Evolutionary conservation across 1,140 invertebrate genomes (phyloP), one percentile per base, ranked within the genome.

Genomic region (Sipha flava): DNA sequence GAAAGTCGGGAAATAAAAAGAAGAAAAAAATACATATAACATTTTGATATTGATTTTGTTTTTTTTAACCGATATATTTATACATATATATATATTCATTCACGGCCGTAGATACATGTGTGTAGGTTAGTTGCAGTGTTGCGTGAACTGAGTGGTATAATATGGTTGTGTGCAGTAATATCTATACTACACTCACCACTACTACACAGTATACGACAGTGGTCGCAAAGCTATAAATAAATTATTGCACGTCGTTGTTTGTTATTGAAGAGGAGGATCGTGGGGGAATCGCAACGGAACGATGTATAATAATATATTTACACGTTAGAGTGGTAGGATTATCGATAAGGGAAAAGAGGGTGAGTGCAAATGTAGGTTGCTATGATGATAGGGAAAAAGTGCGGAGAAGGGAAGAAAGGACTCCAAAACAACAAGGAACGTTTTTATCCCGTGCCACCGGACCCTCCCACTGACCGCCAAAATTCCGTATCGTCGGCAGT

Each of bases 31-130:
- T n/a, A n/a, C n/a, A 62, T 62, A 62, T 62, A 62, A 31, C 70
- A 52, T 73, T 73, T 29, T 16, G 29, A 73, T 73, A 73, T 73
- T 52, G 70, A 73, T 73, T 73, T 73, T 73, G 26, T 73, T n/a
- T 73, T 73, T n/a, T 73, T 72, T 47, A 47, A 16, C 2, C 43
- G 37, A n/a, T n/a, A n/a, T n/a, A n/a, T n/a, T n/a, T n/a, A n/a
- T n/a, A n/a, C n/a, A n/a, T n/a, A n/a, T n/a, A n/a, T n/a, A n/a
- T n/a, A n/a, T n/a, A n/a, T n/a, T n/a, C n/a, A n/a, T n/a, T n/a
- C n/a, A n/a, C n/a, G n/a, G n/a, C n/a, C n/a, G n/a, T n/a, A n/a
- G n/a, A n/a, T n/a, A n/a, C n/a, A n/a, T n/a, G n/a, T n/a, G n/a
- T n/a, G n/a, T n/a, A n/a, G n/a, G n/a, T n/a, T n/a, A n/a, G n/a